Evolutionary conservation across 2,113 vertebrate genomes (phyloP).

Genomic region (Physeter macrocephalus): DNA sequence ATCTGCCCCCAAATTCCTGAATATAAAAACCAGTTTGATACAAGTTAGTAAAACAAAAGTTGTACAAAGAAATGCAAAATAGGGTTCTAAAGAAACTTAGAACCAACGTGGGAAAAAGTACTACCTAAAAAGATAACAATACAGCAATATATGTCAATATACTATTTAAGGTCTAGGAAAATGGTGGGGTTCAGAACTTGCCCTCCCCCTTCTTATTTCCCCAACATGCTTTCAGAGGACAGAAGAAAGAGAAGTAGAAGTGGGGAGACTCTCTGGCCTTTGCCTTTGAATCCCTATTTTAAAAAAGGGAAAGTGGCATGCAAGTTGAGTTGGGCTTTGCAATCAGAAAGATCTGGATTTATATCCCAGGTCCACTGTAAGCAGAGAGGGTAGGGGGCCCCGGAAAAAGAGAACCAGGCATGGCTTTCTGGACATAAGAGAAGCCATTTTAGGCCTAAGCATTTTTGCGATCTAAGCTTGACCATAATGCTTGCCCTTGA

Average conservation of each 20-base stretch:
- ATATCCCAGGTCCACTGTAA: not conserved
- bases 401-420: not conserved
- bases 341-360: not conserved
- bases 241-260: not conserved
- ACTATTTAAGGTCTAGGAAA: not conserved
- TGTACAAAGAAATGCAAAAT: not conserved
- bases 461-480: not conserved
- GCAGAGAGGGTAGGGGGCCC: not conserved
- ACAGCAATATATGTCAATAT: not conserved
- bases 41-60: not conserved
- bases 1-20: not conserved
- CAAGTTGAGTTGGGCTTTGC: not conserved
- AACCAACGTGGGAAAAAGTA: not conserved
- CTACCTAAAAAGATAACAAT: not conserved
- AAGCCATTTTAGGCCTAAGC: not conserved
- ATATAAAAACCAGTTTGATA: not conserved
- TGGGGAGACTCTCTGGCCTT: not conserved
- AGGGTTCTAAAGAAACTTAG: not conserved
- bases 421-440: not conserved
- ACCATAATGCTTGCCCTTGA: not conserved
- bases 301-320: not conserved
- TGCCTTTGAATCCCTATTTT: not conserved
- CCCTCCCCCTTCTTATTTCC: not conserved
- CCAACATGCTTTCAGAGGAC: not conserved
- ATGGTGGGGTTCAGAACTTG: not conserved